These are phyloP conservation scores for Elephas maximus DNA, from an alignment of 2,113 vertebrate genomes.

Conservation along the genomic window DNA sequence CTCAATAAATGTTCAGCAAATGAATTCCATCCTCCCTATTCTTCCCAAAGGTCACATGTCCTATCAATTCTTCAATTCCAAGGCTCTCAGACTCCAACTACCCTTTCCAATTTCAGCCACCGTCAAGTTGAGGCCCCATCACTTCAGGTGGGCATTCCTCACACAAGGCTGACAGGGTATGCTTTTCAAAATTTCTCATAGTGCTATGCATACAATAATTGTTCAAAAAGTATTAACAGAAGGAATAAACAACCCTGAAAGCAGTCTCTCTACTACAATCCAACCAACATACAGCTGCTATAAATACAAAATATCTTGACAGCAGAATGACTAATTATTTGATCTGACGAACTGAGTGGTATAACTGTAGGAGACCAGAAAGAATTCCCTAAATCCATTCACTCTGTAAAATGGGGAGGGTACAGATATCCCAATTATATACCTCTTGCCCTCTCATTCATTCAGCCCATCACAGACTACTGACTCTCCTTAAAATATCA, in stretches of 20 bases:
- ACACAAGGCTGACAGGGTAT: slow-evolving; percentile 9
- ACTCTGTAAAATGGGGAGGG: slow-evolving; percentile 20
- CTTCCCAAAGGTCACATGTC: background rate
- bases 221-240: slow-evolving; percentile 34
- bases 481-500: background rate
- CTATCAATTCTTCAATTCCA: slow-evolving; percentile 10
- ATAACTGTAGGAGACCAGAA: background rate
- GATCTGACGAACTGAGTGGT: background rate
- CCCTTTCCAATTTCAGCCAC: background rate
- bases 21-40: slow-evolving; percentile 20
- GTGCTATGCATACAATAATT: background rate
- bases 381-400: background rate
- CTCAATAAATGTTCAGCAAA: slow-evolving; percentile 27
- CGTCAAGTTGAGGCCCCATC: slow-evolving; percentile 15
- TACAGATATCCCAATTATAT: background rate
- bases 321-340: background rate
- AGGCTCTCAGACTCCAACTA: background rate
- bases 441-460: slow-evolving; percentile 16
- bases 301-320: slow-evolving; percentile 56
- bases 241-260: slow-evolving; percentile 54
- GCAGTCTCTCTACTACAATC: slow-evolving; percentile 36
- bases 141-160: slow-evolving; percentile 22
- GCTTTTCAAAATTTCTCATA: slow-evolving; percentile 55
- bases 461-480: background rate
- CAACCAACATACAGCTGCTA: slow-evolving; percentile 9